These are phyloP conservation scores for Ips typographus DNA, from an alignment of 1,140 invertebrate genomes.

Conservation along the genomic window DNA sequence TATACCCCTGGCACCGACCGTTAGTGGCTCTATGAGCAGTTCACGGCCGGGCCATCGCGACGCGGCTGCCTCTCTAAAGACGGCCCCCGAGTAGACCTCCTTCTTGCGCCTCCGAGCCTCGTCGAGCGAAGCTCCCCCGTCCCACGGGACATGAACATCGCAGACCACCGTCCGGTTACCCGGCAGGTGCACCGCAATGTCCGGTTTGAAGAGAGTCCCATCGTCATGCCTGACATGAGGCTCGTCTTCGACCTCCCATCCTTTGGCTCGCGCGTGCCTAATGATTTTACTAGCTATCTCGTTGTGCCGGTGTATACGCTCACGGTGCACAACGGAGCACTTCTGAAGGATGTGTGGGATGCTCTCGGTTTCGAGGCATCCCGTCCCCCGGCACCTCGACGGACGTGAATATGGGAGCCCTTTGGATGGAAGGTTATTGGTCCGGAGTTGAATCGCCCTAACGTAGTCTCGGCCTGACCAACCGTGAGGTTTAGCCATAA, in stretches of 20 bases:
- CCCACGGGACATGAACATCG: not conserved
- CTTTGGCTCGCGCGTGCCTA: not conserved
- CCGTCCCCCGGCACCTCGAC: not conserved
- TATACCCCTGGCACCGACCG: not conserved
- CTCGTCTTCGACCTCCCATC: conserved; percentile 8
- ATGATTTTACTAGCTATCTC: conserved; percentile 14
- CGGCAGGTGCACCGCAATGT: not conserved
- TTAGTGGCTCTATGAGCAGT: not conserved
- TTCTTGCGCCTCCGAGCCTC: not conserved
- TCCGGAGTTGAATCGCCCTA: not conserved
- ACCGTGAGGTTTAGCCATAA: too few relatives aligned
- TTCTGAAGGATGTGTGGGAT: conserved; percentile 35
- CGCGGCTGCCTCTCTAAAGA: not conserved
- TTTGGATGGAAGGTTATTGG: not conserved
- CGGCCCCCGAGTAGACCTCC: not conserved
- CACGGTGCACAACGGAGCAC: conserved; percentile 28
- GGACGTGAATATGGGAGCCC: not conserved
- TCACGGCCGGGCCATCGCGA: not conserved
- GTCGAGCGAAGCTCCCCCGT: not conserved
- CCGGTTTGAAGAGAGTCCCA: not conserved
- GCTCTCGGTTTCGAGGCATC: not conserved
- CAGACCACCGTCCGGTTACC: not conserved
- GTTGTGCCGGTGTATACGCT: conserved; percentile 34
- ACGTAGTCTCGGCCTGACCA: too few relatives aligned
- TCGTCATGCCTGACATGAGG: conserved; percentile 15